Conservation (phyloP, 2,888 invertebrate genomes). For the Scaptomyza tumidula region DNA sequence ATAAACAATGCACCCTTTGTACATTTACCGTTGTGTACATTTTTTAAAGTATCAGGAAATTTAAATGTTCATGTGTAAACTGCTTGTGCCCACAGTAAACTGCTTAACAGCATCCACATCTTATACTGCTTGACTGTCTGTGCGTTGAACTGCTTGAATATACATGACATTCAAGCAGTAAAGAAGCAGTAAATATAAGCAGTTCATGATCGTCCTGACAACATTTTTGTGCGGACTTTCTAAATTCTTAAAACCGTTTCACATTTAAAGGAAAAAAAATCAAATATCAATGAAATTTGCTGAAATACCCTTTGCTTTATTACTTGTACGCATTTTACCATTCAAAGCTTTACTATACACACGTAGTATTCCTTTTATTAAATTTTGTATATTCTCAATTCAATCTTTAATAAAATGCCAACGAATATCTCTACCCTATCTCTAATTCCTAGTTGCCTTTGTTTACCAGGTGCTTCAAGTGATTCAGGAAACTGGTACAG, state of each 20-base stretch:
- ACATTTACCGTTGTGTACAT: not conserved
- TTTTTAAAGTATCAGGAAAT: not conserved
- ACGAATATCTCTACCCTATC: not conserved
- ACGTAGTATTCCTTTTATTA: too few species aligned
- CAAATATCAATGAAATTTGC: too few species aligned
- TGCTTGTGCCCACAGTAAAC: slow-evolving; percentile 8
- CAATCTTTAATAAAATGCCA: not conserved
- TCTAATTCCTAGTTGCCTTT: slow-evolving; percentile 1
- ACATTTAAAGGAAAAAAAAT: too few species aligned
- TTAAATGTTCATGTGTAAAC: not conserved
- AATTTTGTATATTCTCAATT: not conserved
- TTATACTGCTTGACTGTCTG: rapidly evolving
- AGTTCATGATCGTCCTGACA: not conserved
- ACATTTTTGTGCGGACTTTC: too few species aligned
- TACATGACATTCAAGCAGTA: slow-evolving; percentile 6
- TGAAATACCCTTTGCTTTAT: too few species aligned
- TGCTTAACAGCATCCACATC: slow-evolving; percentile 21
- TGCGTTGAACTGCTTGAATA: not conserved
- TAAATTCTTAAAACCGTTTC: not conserved
- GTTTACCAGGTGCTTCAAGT: slow-evolving; percentile 55
- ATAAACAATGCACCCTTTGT: not conserved
- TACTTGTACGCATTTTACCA: too few species aligned
- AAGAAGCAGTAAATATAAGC: not conserved
- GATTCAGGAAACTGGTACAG: slow-evolving; percentile 30
- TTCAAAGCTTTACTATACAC: too few species aligned